Evolutionary conservation across 2,888 invertebrate genomes (phyloP), one percentile per base, ranked within the genome.

Genomic region (Callimorpha dominula): DNA sequence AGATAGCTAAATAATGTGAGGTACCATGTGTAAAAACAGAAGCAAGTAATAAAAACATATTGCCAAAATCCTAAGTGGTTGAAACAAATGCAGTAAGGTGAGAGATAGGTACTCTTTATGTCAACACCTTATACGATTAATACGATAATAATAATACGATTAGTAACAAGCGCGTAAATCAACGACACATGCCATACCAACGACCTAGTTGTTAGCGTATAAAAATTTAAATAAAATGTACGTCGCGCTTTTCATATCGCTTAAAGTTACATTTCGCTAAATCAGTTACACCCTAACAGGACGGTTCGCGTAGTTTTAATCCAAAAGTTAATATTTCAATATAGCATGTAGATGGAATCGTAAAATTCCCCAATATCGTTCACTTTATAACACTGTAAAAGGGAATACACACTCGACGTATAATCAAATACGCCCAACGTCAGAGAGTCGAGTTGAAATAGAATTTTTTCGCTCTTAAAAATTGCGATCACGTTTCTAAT

Each of bases 401-500:
- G 90, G 88, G 90, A 91, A 92, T 92, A 92, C 90, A 92, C 91
- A 92, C 90, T 91, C 88, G 85, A 84, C 81, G 91, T 90, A 89
- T 91, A 94, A 95, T 95, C 95, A 95, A 95, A 94, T 94, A 93
- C 88, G 88, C 88, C 87, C 87, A 89, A 90, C 92, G 91, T 92
- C 93, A 92, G 92, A 86, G 85, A 87, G 85, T 89, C 80, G 87
- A 91, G 89, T 91, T 89, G 89, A 94, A 94, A 96, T 94, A 91
- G 94, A 94, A 93, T 95, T 95, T 95, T 95, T 95, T 94, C 91
- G 90, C 93, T 91, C 94, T 95, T 95, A 95, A 96, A 95, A 96
- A 96, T 96, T 92, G 95, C 96, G 94, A 93, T 92, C 96, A 96
- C 96, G 96, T 96, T 92, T 96, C 96, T 96, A 96, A 96, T 96